Evolutionary conservation across 2,888 invertebrate species (phyloP).

Genomic region (Stenurella melanura): DNA sequence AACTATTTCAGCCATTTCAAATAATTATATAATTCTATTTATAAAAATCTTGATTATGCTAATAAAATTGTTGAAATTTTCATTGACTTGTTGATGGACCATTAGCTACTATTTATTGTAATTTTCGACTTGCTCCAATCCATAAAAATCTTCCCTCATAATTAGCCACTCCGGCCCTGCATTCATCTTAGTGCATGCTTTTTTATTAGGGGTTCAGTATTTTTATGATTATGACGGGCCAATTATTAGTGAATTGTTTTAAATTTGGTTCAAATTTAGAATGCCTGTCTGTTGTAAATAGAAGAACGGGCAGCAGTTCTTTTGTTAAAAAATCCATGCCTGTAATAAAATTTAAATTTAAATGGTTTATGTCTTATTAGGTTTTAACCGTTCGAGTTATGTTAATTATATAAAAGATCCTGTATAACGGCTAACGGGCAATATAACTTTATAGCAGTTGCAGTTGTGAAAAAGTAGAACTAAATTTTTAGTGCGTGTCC

Average conservation of each 20-base stretch:
- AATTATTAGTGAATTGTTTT: constrained; percentile 43
- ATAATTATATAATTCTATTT: too few relatives aligned
- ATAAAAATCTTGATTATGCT: too few relatives aligned
- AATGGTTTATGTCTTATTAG: constrained; percentile 42
- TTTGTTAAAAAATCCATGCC: constrained; percentile 32
- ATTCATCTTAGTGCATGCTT: neutral
- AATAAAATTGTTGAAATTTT: too few relatives aligned
- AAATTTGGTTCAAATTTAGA: constrained; percentile 35
- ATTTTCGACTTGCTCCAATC: too few relatives aligned
- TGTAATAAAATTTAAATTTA: constrained; percentile 40
- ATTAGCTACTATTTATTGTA: too few relatives aligned
- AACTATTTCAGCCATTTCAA: too few relatives aligned
- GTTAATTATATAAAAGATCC: constrained; percentile 35
- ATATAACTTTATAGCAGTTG: constrained; percentile 27
- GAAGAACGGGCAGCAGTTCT: constrained; percentile 24
- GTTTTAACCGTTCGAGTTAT: constrained; percentile 34
- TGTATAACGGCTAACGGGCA: constrained; percentile 24
- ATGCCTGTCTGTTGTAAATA: constrained; percentile 35
- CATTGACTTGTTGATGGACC: too few relatives aligned
- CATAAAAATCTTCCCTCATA: neutral
- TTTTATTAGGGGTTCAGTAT: constrained; percentile 31
- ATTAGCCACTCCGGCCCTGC: constrained; percentile 13
- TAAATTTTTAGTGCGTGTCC: neutral
- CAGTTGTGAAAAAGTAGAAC: neutral
- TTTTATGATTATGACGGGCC: constrained; percentile 39